Base-by-base conservation (phyloP, 2,113 vertebrate genomes). In the Turdus rufiventris region DNA sequence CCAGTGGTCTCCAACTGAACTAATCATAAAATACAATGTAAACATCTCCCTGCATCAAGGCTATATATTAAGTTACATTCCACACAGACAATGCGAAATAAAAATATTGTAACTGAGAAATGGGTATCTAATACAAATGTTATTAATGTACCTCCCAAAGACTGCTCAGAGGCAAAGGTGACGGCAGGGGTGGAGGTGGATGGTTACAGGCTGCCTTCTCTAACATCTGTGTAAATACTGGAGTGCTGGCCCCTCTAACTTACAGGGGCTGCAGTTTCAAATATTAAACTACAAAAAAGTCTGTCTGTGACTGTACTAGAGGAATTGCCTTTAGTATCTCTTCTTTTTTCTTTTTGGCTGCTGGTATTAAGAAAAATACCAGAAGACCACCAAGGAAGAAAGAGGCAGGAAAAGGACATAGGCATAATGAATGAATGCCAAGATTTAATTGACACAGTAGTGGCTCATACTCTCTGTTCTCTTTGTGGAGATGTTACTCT, bases 171-270 rank as follows among this genome's bases (percentile, higher is more conserved):
- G 98, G 97, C 98, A 98, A 88, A 98, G 97, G 98, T 98, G 97
- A 98, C 96, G 34, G 51, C 68, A 91, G 97, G 98, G 98, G 97
- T 50, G 97, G 95, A 96, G 95, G 97, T 97, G 91, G 96, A 96
- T 97, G 97, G 96, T 97, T 98, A 94, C 97, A 98, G 97, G 90
- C 97, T 94, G 73, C 96, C 94, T 97, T 96, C 85, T 75, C 96
- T 95, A 97, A 98, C 98, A 98, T 98, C 98, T 98, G 98, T 98
- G 97, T 98, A 98, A 98, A 98, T 97, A 98, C 72, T 96, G 71
- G 60, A 96, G 63, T 85, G 84, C 82, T 95, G 96, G 96, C 97
- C 95, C 94, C 91, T 97, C 92, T 29, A 97, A 96, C 91, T 95
- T 96, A 94, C 88, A 94, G 95, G 93, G 94, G 88, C 96, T 97